Evolutionary conservation across 2,797 vertebrate species (phyloP).

Genomic region (Sarcoramphus papa): DNA sequence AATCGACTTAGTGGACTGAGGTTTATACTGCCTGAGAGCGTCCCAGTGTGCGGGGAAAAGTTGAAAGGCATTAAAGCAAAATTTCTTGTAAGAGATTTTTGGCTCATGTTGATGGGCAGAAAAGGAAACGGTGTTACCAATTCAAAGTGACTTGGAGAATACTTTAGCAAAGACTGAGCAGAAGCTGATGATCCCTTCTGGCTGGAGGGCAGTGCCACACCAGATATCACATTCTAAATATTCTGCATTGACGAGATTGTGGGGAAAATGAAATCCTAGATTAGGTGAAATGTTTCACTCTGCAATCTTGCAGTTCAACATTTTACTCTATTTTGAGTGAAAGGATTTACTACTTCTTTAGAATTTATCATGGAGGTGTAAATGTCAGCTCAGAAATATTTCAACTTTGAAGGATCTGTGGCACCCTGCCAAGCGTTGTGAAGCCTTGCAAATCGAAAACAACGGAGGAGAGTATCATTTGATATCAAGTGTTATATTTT

Average conservation of each 20-base stretch:
- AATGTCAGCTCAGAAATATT: neutral
- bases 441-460: neutral
- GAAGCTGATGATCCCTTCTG: neutral
- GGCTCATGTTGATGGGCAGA: neutral
- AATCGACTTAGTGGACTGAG: neutral
- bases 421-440: neutral
- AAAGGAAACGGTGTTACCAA: rapidly evolving
- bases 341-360: neutral
- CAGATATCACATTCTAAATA: neutral
- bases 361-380: neutral
- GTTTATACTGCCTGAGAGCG: neutral
- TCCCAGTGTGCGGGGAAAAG: neutral
- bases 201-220: neutral
- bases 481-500: neutral
- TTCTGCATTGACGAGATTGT: neutral
- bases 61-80: neutral
- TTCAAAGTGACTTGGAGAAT: neutral
- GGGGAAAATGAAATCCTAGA: neutral
- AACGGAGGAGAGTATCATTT: neutral
- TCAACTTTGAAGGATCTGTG: neutral
- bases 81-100: neutral
- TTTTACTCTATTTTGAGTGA: neutral
- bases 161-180: neutral
- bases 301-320: neutral
- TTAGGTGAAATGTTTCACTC: neutral